Conservation (phyloP, 1,140 invertebrate genomes). For the Gerris buenoi region DNA sequence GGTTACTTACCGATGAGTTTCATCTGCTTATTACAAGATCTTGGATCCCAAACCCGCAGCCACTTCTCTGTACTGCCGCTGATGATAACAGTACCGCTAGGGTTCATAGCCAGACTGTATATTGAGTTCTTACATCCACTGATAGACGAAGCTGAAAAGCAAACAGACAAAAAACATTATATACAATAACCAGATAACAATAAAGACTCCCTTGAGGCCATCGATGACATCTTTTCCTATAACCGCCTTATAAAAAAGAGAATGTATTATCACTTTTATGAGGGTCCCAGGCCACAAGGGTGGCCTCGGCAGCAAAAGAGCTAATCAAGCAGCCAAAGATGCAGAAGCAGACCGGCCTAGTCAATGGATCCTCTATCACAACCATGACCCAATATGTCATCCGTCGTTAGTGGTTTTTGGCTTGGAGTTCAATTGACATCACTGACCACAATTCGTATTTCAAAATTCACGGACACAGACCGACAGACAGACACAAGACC, state of each 20-base stretch:
- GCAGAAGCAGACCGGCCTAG: no score
- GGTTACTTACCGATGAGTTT: conserved; percentile 64
- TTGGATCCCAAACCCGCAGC: conserved; percentile 90
- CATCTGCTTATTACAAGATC: conserved; percentile 86
- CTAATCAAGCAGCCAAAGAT: no score
- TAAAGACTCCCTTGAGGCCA: background rate
- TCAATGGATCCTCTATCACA: no score
- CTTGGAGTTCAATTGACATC: no score
- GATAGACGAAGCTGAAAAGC: conserved; percentile 70
- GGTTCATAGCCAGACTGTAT: conserved; percentile 98
- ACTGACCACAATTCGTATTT: no score
- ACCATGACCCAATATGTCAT: no score
- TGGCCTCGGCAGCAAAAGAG: no score
- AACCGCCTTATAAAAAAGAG: conserved; percentile 13
- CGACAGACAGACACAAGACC: no score
- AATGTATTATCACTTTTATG: no score
- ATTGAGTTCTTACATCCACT: conserved; percentile 96
- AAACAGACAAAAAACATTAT: background rate
- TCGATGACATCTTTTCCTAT: background rate
- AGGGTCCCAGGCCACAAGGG: no score
- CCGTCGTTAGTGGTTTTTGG: no score
- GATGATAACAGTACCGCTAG: conserved; percentile 83
- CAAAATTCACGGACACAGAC: no score
- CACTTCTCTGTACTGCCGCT: conserved; percentile 96
- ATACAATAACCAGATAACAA: background rate